A percentile compares a stretch with the other conserved stretches of the same genome.
phyloP scores from a whole-genome alignment of 53 echinoderm and acorn worm species.

The Temnopleurus reevesii region DNA sequence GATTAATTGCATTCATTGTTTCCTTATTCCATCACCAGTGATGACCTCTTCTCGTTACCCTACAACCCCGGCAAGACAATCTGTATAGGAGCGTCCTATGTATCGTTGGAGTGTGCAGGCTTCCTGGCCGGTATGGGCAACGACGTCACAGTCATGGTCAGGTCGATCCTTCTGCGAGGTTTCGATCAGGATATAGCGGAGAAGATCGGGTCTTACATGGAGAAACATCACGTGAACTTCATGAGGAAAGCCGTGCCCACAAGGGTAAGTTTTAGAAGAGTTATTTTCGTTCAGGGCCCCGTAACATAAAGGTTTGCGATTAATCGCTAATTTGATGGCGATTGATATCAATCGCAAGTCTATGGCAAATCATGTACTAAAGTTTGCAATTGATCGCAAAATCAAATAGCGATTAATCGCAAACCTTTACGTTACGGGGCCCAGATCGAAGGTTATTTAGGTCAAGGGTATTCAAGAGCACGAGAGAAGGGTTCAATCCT shows the following conservation, averaged over 20 bases:
- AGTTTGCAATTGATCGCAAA: too few relatives aligned
- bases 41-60: slow-evolving; percentile 89
- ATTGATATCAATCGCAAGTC: too few relatives aligned
- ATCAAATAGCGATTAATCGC: too few relatives aligned
- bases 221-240: slow-evolving; percentile 79
- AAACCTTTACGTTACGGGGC: too few relatives aligned
- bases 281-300: too few relatives aligned
- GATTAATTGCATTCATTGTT: not conserved
- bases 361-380: too few relatives aligned
- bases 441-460: too few relatives aligned
- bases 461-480: too few relatives aligned
- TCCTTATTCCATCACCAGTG: slow-evolving; percentile 62
- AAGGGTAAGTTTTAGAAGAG: slow-evolving; percentile 54
- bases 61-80: slow-evolving; percentile 95
- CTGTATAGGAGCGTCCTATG: slow-evolving; percentile 95
- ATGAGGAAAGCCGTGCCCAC: slow-evolving; percentile 85
- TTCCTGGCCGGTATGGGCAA: slow-evolving; percentile 94
- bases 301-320: too few relatives aligned
- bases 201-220: slow-evolving; percentile 83
- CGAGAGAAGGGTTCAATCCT: slow-evolving; percentile 91
- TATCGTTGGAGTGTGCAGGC: slow-evolving; percentile 95
- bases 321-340: too few relatives aligned
- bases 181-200: slow-evolving; percentile 96
- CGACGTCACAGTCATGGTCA: slow-evolving; percentile 94
- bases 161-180: slow-evolving; percentile 89